Evolutionary conservation across 1,140 invertebrate genomes (phyloP), one percentile per base, ranked within the genome.

Genomic region (Orius insidiosus): DNA sequence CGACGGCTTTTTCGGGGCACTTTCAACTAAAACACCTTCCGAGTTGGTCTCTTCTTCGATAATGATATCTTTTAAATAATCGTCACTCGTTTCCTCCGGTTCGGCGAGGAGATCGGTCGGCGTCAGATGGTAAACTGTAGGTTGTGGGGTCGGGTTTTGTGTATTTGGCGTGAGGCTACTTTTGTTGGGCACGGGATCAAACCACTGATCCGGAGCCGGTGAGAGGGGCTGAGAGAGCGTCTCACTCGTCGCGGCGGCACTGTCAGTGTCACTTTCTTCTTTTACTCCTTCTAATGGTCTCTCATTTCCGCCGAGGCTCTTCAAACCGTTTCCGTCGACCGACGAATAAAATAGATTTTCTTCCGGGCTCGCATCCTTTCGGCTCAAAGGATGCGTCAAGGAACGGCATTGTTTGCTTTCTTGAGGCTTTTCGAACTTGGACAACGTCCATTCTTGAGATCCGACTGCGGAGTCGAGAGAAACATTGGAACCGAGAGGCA

Each of bases 271-370:
- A n/a, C n/a, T n/a, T n/a, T n/a, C 42, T 13, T 38, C 36, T 9
- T 8, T 14, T 5, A 38, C 5, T 13, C 14, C 6, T 33, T 33
- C 32, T 7, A 33, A 33, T 33, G 6, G n/a, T n/a, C 32, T 6
- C 6, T 33, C n/a, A n/a, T 33, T 33, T n/a, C 32, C 32, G 32
- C 15, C 14, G 49, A 69, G 59, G 42, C 58, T 62, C 33, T 67
- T 66, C 45, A 69, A 50, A 48, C 66, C 68, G 43, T 64, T 66
- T 18, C 66, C n/a, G n/a, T n/a, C n/a, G n/a, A n/a, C 62, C n/a
- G n/a, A 33, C 6, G 32, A n/a, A n/a, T 33, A n/a, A 33, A n/a
- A 7, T n/a, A 33, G 32, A 33, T 6, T n/a, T 33, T n/a, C 32
- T 33, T n/a, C 32, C 6, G 32, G 6, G 6, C n/a, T 33, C 32